Evolutionary conservation across 2,888 invertebrate genomes (phyloP), one percentile per base, ranked within the genome.

Genomic region (Pheosia tremula): DNA sequence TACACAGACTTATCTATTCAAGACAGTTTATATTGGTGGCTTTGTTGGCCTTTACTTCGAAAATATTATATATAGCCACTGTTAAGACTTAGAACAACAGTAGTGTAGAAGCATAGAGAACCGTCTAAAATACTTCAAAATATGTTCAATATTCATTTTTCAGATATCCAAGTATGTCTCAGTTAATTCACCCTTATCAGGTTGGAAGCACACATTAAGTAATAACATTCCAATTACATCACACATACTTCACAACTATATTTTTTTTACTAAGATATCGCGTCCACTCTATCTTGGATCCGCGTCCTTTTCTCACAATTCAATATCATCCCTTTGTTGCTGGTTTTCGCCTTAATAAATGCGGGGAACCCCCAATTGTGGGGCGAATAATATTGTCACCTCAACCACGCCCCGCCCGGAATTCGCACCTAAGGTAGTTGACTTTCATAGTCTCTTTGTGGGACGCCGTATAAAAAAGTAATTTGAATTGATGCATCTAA

Each of bases 311-410:
- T 86, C 88, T 88, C 87, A 90, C 92, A 90, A 92, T 92, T 92
- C 93, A 93, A 93, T 93, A 93, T 91, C 80, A 89, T 89, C 87
- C 92, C 91, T 93, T 92, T 93, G 93, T 93, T 90, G 91, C 87
- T 87, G 90, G 91, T 90, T 90, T 88, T 90, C 89, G 86, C 88
- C 91, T 90, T 93, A 93, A 91, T 93, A 92, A 92, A 91, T 90
- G 92, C 91, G 86, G 84, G 64, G 82, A 83, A 81, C 82, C 88
- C 87, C 85, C 89, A 90, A 90, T 90, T 90, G 88, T 83, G 83
- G 81, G 81, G 86, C 87, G 77, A 91, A 93, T 93, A 92, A 92
- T 91, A 90, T 90, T 92, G 92, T 92, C 92, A 90, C 91, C 90
- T 89, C 83, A 57, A 45, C 74, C 68, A 64, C 65, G 70, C 71